A percentile compares a stretch with the other conserved stretches of the same genome.
Evolutionary conservation across 2,888 invertebrate species (phyloP).

Genomic region (Luffia ferchaultella): DNA sequence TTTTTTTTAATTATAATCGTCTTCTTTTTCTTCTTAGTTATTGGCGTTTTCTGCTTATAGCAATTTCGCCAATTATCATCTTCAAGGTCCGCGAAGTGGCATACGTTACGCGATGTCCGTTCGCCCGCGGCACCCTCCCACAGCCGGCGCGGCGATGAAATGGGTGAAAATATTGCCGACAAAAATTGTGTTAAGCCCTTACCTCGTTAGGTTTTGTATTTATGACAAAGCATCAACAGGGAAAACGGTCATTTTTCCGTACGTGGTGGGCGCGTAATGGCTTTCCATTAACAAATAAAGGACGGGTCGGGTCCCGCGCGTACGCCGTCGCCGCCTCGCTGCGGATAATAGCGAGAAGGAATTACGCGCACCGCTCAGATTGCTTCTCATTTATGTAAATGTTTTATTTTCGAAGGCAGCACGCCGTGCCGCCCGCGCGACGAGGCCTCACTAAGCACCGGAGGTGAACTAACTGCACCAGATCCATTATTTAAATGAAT

Average conservation of each 20-base stretch:
- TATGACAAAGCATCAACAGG: not conserved
- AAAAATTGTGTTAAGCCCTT: not conserved
- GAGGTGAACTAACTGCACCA: too few relatives aligned
- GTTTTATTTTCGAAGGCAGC: conserved; percentile 18
- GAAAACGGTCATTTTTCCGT: not conserved
- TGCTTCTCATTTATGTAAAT: conserved; percentile 23
- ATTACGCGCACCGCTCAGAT: conserved; percentile 9
- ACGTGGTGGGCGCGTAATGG: not conserved
- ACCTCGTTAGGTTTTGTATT: not conserved
- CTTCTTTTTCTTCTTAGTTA: too few relatives aligned
- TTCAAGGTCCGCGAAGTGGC: too few relatives aligned
- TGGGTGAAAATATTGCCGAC: not conserved
- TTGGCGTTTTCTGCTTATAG: too few relatives aligned
- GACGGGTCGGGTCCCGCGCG: not conserved
- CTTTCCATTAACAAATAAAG: not conserved
- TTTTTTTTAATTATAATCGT: too few relatives aligned
- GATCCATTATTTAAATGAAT: too few relatives aligned
- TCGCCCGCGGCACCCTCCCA: too few relatives aligned
- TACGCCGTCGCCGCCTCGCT: conserved; percentile 17
- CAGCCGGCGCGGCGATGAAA: not conserved
- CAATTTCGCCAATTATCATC: too few relatives aligned
- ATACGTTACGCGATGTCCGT: too few relatives aligned
- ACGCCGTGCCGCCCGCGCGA: not conserved
- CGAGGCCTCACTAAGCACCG: too few relatives aligned
- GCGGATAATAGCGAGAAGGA: conserved; percentile 9